Conservation (phyloP, 2,797 vertebrate genomes). For the Sylvilagus floridanus region DNA sequence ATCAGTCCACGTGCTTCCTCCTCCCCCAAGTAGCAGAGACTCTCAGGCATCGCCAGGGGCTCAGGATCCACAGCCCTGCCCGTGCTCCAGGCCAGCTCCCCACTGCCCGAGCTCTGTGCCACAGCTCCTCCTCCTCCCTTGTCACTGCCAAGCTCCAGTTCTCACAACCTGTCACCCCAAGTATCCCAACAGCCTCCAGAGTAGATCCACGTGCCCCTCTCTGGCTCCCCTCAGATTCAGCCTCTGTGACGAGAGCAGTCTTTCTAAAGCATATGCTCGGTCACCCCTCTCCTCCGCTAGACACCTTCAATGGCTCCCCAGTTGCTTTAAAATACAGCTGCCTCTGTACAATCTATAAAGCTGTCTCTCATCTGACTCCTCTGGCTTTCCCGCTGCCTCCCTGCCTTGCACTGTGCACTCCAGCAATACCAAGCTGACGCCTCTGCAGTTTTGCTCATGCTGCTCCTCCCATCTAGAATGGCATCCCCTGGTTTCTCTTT, state of each 20-base stretch:
- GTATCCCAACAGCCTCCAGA: neutral
- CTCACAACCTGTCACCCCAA: neutral
- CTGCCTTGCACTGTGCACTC: constrained; percentile 7
- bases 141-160: neutral
- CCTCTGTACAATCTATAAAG: neutral
- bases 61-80: neutral
- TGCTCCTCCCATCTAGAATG: constrained; percentile 18
- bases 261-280: constrained; percentile 8
- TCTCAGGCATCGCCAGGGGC: neutral
- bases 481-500: neutral
- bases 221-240: neutral
- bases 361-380: neutral
- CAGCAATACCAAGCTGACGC: neutral
- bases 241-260: neutral
- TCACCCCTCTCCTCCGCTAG: neutral
- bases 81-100: neutral
- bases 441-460: neutral
- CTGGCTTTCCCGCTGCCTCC: neutral
- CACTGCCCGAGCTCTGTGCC: neutral
- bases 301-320: neutral
- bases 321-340: neutral
- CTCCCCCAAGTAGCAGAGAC: neutral
- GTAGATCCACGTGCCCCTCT: neutral
- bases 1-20: neutral
- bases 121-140: neutral